A percentile compares a stretch with the other conserved stretches of the same genome.
phyloP scores from a whole-genome alignment of 1,140 invertebrate genomes.

The Coboldia fuscipes region DNA sequence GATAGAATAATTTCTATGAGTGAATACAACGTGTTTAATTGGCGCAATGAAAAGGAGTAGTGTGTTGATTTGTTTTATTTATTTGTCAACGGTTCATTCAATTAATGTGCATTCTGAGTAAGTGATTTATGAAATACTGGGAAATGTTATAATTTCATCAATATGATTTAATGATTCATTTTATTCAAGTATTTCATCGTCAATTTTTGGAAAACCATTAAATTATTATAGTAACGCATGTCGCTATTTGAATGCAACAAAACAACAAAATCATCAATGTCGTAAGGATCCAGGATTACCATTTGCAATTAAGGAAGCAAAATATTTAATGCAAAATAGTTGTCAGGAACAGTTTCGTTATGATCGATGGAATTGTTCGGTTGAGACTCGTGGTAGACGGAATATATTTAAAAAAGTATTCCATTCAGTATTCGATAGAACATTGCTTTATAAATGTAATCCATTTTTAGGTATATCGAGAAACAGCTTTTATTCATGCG shows the following conservation, averaged over 20 bases:
- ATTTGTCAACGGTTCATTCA: no score
- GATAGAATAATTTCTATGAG: no score
- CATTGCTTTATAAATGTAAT: neutral
- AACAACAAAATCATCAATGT: constrained; percentile 25
- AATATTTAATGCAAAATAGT: constrained; percentile 26
- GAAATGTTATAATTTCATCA: no score
- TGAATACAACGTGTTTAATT: no score
- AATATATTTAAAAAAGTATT: constrained; percentile 30
- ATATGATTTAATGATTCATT: no score
- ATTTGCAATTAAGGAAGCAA: constrained; percentile 25
- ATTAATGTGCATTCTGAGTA: no score
- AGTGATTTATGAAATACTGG: no score
- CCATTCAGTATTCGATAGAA: neutral
- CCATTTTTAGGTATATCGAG: constrained; percentile 27
- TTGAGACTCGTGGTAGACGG: constrained; percentile 24
- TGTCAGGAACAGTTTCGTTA: constrained; percentile 34
- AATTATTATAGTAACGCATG: no score
- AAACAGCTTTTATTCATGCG: constrained; percentile 60
- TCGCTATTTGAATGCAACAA: constrained; percentile 16
- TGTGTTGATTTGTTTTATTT: no score
- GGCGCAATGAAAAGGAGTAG: no score
- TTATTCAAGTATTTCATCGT: no score
- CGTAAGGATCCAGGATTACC: constrained; percentile 26
- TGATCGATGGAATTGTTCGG: constrained; percentile 37
- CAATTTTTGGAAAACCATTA: no score